These are phyloP conservation scores for Heliconius melpomene DNA, from an alignment of 1,140 invertebrate species.

Conservation along the genomic window DNA sequence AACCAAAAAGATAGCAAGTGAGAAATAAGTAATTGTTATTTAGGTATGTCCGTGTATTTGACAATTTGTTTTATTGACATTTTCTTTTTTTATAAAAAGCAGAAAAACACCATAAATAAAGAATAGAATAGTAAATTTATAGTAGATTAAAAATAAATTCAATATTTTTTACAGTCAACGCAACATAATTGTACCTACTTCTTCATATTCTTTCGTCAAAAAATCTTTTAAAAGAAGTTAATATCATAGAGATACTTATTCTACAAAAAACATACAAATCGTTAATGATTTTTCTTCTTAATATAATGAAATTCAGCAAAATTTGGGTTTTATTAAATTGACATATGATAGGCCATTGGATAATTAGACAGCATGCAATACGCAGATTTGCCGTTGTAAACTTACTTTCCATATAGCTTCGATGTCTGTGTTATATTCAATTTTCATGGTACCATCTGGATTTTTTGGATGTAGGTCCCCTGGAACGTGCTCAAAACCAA, in stretches of 20 bases:
- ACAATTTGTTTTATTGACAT: not conserved
- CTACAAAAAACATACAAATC: too few relatives aligned
- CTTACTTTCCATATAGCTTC: constrained; percentile 88
- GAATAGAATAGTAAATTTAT: too few relatives aligned
- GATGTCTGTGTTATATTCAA: constrained; percentile 86
- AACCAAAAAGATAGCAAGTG: not conserved
- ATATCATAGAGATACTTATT: too few relatives aligned
- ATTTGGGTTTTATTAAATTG: too few relatives aligned
- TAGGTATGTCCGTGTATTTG: not conserved
- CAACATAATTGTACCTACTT: too few relatives aligned
- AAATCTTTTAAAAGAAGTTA: too few relatives aligned
- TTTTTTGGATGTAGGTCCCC: constrained; percentile 76
- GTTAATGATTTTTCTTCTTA: too few relatives aligned
- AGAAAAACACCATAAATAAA: not conserved
- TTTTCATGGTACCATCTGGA: constrained; percentile 83
- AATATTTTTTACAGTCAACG: not conserved
- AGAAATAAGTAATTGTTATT: not conserved
- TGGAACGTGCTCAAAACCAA: constrained; percentile 67
- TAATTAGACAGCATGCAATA: too few relatives aligned
- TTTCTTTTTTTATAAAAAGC: not conserved
- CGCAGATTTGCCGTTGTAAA: not conserved
- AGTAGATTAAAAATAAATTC: not conserved
- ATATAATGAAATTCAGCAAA: too few relatives aligned
- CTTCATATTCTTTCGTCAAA: too few relatives aligned
- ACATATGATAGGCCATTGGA: too few relatives aligned